Percentiles rank a stretch among this genome's conserved stretches.
Evolutionary conservation across 2,113 vertebrate genomes (phyloP).

Genomic region (Sapayoa aenigma): DNA sequence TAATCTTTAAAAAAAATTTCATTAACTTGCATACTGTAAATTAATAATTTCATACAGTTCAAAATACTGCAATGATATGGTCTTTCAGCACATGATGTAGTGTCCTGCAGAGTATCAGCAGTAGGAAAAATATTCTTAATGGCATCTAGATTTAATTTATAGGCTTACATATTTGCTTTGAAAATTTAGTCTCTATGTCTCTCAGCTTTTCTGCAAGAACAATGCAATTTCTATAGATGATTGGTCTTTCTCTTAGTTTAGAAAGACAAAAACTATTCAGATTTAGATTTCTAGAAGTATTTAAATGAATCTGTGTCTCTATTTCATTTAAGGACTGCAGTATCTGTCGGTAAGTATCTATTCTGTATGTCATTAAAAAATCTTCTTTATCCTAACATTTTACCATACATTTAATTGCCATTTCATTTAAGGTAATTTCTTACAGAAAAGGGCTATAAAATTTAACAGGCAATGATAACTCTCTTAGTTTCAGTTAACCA

Average conservation of each 20-base stretch:
- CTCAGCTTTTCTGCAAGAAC: background rate
- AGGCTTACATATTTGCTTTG: background rate
- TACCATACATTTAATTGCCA: background rate
- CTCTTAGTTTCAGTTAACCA: constrained; percentile 34
- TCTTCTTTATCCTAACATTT: background rate
- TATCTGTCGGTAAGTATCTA: background rate
- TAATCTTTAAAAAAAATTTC: constrained; percentile 16
- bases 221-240: background rate
- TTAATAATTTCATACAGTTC: constrained; percentile 33
- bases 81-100: background rate
- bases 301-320: background rate
- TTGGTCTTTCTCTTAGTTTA: background rate
- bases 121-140: constrained; percentile 17
- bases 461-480: constrained; percentile 47
- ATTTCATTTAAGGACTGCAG: background rate
- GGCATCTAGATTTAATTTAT: background rate
- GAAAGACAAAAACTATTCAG: background rate
- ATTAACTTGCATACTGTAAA: constrained; percentile 30
- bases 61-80: constrained; percentile 15
- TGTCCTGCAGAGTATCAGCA: background rate
- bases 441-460: constrained; percentile 8
- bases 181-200: background rate
- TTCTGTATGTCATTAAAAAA: background rate
- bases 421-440: constrained; percentile 33
- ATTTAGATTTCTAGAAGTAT: background rate